These are phyloP conservation scores for Anas platyrhynchos DNA, from an alignment of 2,113 vertebrate species.

Conservation along the genomic window DNA sequence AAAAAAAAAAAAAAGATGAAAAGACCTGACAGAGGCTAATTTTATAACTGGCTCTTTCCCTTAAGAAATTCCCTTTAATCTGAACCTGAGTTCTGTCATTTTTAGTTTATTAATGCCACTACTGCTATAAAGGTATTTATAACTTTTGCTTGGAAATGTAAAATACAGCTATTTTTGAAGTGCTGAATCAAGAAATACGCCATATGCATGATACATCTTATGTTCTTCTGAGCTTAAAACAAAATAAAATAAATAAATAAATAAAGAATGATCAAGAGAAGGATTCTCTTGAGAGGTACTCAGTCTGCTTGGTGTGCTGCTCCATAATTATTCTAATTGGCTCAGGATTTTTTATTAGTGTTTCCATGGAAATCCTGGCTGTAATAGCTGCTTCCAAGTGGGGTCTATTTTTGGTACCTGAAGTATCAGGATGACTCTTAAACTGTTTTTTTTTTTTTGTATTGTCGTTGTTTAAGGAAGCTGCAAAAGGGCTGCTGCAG, in stretches of 20 bases:
- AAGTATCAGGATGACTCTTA: neutral
- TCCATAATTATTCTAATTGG: neutral
- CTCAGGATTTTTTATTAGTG: constrained; percentile 19
- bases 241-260: neutral
- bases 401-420: neutral
- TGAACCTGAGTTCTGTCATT: neutral
- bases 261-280: neutral
- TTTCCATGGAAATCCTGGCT: constrained; percentile 31
- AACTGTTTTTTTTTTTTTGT: neutral
- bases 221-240: neutral
- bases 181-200: neutral
- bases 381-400: neutral
- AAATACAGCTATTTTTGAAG: neutral
- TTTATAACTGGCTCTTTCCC: neutral
- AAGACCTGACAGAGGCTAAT: neutral
- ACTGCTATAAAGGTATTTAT: neutral
- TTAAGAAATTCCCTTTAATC: neutral
- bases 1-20: neutral
- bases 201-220: neutral
- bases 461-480: neutral
- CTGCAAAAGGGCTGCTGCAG: neutral
- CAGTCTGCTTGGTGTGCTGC: neutral
- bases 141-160: neutral
- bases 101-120: neutral
- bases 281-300: neutral